phyloP scores from a whole-genome alignment of 2,797 vertebrate species.

The Orientallactaga sibirica region DNA sequence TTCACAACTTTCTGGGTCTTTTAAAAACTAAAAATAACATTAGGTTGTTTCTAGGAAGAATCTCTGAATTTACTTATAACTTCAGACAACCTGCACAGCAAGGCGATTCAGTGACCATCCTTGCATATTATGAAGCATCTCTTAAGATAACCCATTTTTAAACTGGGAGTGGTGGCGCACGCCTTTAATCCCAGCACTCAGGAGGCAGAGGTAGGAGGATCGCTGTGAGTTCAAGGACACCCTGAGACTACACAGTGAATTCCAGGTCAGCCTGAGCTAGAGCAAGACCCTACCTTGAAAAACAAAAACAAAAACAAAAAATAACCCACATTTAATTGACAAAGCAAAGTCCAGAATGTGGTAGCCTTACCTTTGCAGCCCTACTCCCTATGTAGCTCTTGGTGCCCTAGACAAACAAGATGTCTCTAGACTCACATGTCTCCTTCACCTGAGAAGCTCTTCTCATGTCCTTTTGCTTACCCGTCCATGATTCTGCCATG shows the following conservation, averaged over 20 bases:
- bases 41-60: neutral
- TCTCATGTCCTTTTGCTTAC: neutral
- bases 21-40: constrained; percentile 65
- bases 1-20: constrained; percentile 5
- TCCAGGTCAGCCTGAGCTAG: too few species aligned
- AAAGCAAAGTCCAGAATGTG: neutral
- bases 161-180: too few species aligned
- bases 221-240: too few species aligned
- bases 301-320: neutral
- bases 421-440: neutral
- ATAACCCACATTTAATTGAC: neutral
- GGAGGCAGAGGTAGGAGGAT: too few species aligned
- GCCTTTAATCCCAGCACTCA: too few species aligned
- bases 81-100: constrained; percentile 39
- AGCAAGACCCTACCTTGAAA: too few species aligned
- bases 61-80: constrained; percentile 20
- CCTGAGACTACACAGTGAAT: too few species aligned
- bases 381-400: neutral
- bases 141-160: neutral
- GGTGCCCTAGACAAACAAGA: neutral
- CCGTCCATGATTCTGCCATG: neutral
- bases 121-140: neutral
- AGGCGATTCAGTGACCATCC: constrained; percentile 3
- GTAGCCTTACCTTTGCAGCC: neutral
- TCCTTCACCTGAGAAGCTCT: neutral